These are phyloP conservation scores for Psephotus haematonotus DNA, from an alignment of 2,113 vertebrate genomes.

Conservation along the genomic window DNA sequence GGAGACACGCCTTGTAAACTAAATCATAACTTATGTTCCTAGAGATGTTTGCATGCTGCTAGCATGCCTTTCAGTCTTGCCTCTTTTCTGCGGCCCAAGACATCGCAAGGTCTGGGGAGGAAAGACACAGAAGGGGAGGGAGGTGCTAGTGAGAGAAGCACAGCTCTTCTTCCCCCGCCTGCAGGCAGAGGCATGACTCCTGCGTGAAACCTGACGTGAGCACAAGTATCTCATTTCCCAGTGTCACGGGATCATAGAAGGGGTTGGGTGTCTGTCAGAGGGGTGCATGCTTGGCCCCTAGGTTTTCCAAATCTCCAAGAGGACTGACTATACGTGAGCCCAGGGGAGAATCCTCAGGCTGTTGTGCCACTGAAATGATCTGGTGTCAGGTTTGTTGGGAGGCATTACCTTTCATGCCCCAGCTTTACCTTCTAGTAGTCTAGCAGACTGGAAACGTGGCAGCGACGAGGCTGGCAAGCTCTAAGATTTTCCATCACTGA, in stretches of 20 bases:
- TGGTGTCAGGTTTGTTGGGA: accelerated
- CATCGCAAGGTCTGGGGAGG: accelerated
- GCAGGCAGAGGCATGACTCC: neutral
- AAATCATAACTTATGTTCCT: neutral
- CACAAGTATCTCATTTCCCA: neutral
- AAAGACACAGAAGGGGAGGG: neutral
- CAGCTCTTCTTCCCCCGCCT: neutral
- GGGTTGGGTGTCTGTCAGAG: neutral
- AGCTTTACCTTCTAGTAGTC: neutral
- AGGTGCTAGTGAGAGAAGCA: neutral
- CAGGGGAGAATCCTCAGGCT: neutral
- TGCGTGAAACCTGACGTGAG: neutral
- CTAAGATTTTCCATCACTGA: neutral
- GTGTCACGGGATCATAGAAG: neutral
- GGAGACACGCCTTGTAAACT: neutral
- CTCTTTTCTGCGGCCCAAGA: neutral
- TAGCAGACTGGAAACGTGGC: neutral
- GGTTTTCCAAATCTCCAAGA: neutral
- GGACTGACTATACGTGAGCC: neutral
- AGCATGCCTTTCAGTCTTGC: neutral
- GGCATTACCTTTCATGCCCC: neutral
- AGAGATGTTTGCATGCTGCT: neutral
- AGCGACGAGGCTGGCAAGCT: neutral
- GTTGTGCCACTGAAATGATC: neutral
- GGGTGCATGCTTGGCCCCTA: accelerated